Percentiles rank a stretch among this genome's conserved stretches.
These are phyloP conservation scores for Drosophila kurseongensis DNA, from an alignment of 1,140 invertebrate genomes.

Conservation along the genomic window DNA sequence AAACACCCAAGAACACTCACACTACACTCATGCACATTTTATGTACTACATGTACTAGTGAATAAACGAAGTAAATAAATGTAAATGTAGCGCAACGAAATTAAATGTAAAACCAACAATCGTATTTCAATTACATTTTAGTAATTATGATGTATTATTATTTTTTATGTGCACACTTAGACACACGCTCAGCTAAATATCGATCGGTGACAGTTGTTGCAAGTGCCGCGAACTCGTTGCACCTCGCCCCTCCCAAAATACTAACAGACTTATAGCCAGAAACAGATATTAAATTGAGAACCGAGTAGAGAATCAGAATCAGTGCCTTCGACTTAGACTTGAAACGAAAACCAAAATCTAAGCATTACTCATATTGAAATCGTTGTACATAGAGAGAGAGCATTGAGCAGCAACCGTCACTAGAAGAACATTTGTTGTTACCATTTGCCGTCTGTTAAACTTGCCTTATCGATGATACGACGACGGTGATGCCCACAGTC, in stretches of 20 bases:
- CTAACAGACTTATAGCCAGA: constrained; percentile 12
- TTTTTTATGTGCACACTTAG: constrained; percentile 64
- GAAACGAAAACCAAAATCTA: constrained; percentile 55
- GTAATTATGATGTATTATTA: constrained; percentile 80
- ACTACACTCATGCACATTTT: constrained; percentile 61
- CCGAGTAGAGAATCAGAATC: constrained; percentile 67
- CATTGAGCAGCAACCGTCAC: constrained; percentile 62
- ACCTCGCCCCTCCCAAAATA: constrained; percentile 55
- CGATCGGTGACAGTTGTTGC: constrained; percentile 55
- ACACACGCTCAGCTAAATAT: constrained; percentile 41
- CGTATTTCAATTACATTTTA: constrained; percentile 80
- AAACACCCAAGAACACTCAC: constrained; percentile 16
- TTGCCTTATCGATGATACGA: constrained; percentile 65
- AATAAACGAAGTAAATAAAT: constrained; percentile 52
- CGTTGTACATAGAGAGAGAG: constrained; percentile 32
- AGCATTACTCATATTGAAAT: constrained; percentile 46
- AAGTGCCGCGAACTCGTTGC: constrained; percentile 64
- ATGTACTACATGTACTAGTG: constrained; percentile 61
- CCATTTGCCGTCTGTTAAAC: constrained; percentile 69
- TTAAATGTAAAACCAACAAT: constrained; percentile 50
- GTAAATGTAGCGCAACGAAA: constrained; percentile 48
- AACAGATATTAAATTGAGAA: constrained; percentile 43
- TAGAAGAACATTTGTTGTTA: constrained; percentile 39
- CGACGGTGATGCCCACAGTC: constrained; percentile 25
- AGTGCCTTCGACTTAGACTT: constrained; percentile 80